phyloP scores from a whole-genome alignment of 1,140 invertebrate genomes.

The Myzus persicae region DNA sequence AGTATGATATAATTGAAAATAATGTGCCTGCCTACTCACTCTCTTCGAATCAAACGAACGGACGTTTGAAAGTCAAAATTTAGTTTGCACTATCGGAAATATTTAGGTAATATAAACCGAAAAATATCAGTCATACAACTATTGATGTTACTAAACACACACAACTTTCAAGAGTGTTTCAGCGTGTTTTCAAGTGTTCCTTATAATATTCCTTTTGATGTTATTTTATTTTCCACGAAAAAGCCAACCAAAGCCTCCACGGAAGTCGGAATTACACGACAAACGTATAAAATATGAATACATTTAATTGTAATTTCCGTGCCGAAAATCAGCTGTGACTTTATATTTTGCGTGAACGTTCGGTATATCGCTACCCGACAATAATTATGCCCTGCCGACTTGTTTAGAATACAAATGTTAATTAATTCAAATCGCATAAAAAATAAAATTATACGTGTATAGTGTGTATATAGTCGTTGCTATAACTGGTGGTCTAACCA shows the following conservation, averaged over 20 bases:
- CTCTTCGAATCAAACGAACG: background rate
- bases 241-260: background rate
- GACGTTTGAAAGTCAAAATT: background rate
- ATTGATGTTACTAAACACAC: background rate
- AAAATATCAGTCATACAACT: background rate
- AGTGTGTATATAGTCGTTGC: background rate
- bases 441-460: background rate
- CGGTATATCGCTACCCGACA: background rate
- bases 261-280: background rate
- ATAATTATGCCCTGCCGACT: background rate
- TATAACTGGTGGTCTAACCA: background rate
- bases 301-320: background rate
- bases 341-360: background rate
- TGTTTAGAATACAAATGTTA: background rate
- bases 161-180: background rate
- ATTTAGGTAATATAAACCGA: background rate
- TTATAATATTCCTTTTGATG: background rate
- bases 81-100: background rate
- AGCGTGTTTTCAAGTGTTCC: background rate
- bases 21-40: background rate
- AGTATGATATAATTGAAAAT: too few species aligned
- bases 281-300: constrained; percentile 8
- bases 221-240: background rate
- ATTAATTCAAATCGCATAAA: background rate
- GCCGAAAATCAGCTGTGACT: background rate